Percentiles rank a stretch among this genome's conserved stretches.
Evolutionary conservation across 2,888 invertebrate species (phyloP).

Genomic region (Drosophila lacicola): DNA sequence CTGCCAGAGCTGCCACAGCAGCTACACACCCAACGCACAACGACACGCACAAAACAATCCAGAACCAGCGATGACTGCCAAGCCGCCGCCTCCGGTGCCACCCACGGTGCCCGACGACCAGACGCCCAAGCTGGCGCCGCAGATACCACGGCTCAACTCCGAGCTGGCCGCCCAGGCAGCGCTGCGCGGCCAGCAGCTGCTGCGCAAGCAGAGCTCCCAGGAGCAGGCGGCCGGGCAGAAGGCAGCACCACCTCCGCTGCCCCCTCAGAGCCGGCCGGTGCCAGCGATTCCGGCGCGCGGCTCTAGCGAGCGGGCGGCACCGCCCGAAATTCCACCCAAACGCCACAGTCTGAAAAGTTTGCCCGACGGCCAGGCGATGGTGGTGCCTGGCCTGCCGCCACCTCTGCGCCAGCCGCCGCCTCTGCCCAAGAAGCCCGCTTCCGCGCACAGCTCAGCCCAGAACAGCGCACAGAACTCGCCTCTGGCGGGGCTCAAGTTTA

Average conservation of each 20-base stretch:
- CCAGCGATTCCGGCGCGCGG: constrained; percentile 85
- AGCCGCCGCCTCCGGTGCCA: constrained; percentile 70
- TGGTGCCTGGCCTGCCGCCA: constrained; percentile 73
- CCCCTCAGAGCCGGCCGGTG: constrained; percentile 78
- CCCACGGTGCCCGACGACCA: constrained; percentile 60
- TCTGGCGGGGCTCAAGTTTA: constrained; percentile 79
- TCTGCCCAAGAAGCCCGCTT: constrained; percentile 82
- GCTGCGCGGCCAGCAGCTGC: constrained; percentile 83
- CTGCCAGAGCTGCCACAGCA: constrained; percentile 13
- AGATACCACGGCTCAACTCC: constrained; percentile 84
- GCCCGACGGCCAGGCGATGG: constrained; percentile 74
- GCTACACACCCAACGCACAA: constrained; percentile 24
- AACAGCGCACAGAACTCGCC: constrained; percentile 84
- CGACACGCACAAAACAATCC: constrained; percentile 40
- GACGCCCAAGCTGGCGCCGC: constrained; percentile 81
- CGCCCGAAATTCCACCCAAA: constrained; percentile 85
- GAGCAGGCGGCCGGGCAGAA: constrained; percentile 66
- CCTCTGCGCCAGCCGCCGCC: constrained; percentile 84
- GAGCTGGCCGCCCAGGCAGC: constrained; percentile 85
- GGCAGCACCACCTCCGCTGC: constrained; percentile 66
- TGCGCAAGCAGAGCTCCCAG: constrained; percentile 81
- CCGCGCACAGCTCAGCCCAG: constrained; percentile 81
- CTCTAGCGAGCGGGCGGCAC: constrained; percentile 80
- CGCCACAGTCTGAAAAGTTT: constrained; percentile 83
- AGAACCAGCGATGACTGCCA: constrained; percentile 67